These are phyloP conservation scores for Axis porcinus DNA, from an alignment of 2,113 vertebrate genomes.

Conservation along the genomic window DNA sequence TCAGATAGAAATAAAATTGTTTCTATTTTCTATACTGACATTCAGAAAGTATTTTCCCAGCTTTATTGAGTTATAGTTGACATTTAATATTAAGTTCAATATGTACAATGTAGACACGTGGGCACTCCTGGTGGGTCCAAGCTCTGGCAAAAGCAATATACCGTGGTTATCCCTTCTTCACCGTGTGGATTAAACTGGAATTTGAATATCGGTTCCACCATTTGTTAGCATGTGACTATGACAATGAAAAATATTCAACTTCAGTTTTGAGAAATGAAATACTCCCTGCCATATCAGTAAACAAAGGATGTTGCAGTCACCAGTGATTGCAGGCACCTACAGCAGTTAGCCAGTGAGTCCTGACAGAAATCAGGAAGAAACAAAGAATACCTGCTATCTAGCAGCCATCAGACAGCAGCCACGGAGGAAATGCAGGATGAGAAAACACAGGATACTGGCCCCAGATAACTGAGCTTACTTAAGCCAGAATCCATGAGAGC, in stretches of 20 bases:
- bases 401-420: background rate
- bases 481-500: background rate
- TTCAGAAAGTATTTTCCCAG: background rate
- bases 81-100: background rate
- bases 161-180: background rate
- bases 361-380: background rate
- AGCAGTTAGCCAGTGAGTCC: background rate
- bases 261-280: background rate
- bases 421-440: rapidly evolving
- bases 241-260: background rate
- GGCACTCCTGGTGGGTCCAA: background rate
- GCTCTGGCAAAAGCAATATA: background rate
- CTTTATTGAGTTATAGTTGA: background rate
- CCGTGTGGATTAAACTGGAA: background rate
- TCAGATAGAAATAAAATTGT: background rate
- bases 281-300: background rate
- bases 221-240: background rate
- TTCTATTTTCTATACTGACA: background rate
- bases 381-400: background rate
- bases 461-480: background rate
- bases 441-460: background rate
- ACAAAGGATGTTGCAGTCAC: background rate
- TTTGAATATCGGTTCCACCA: background rate
- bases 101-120: background rate
- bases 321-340: background rate